These are phyloP conservation scores for Threskiornis aethiopicus DNA, from an alignment of 2,797 vertebrate genomes.

Conservation along the genomic window DNA sequence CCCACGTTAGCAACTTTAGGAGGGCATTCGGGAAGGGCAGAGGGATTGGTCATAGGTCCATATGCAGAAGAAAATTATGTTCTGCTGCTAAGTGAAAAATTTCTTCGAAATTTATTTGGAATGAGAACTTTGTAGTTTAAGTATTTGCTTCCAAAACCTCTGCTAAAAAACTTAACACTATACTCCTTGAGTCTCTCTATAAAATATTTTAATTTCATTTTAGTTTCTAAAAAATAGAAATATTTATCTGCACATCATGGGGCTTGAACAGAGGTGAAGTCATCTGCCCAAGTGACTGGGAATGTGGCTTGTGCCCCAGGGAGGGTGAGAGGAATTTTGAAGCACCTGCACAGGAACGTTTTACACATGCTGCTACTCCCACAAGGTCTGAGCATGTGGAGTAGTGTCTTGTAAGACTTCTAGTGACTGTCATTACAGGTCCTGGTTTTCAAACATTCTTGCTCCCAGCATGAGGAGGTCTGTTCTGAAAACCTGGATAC, in stretches of 20 bases:
- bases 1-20: neutral
- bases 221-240: neutral
- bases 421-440: neutral
- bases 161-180: neutral
- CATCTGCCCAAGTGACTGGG: neutral
- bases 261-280: neutral
- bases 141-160: neutral
- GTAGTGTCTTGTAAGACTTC: neutral
- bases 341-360: neutral
- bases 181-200: neutral
- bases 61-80: neutral
- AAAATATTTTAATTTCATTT: neutral
- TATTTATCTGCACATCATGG: neutral
- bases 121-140: neutral
- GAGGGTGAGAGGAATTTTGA: neutral
- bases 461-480: neutral
- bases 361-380: neutral
- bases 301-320: neutral
- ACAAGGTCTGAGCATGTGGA: accelerated
- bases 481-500: neutral
- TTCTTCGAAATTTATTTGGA: neutral
- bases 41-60: neutral
- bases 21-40: neutral
- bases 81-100: neutral
- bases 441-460: neutral